phyloP scores from a whole-genome alignment of 2,888 invertebrate genomes.

The Aricia artaxerxes region DNA sequence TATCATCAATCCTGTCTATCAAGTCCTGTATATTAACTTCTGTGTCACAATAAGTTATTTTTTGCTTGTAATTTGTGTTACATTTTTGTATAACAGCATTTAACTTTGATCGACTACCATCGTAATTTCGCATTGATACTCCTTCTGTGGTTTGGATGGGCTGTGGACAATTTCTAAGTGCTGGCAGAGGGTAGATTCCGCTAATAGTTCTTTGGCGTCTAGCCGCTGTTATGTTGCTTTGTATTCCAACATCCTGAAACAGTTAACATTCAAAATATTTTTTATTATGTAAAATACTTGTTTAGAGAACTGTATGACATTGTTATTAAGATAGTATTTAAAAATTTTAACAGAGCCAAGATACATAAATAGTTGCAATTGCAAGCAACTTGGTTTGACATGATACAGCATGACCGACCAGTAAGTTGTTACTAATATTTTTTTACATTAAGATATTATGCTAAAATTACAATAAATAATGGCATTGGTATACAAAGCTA shows the following conservation, averaged over 20 bases:
- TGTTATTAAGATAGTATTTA: not conserved
- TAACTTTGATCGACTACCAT: conserved; percentile 57
- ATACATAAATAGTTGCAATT: too few species aligned
- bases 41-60: conserved; percentile 35
- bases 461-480: too few species aligned
- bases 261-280: not conserved
- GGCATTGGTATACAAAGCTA: too few species aligned
- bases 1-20: conserved; percentile 43
- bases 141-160: conserved; percentile 43
- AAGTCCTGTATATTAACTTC: conserved; percentile 50
- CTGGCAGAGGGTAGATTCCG: conserved; percentile 55
- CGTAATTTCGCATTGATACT: conserved; percentile 50
- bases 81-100: conserved; percentile 57
- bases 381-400: too few species aligned
- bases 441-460: too few species aligned
- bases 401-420: too few species aligned
- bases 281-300: not conserved
- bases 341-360: too few species aligned
- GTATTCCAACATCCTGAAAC: conserved; percentile 35
- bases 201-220: conserved; percentile 53
- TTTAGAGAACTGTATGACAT: not conserved
- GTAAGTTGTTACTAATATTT: too few species aligned
- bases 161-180: conserved; percentile 40
- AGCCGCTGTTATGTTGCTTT: conserved; percentile 36
- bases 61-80: conserved; percentile 32